These are phyloP conservation scores for Diplazon laetatorius DNA, from an alignment of 2,888 invertebrate species.

Conservation along the genomic window DNA sequence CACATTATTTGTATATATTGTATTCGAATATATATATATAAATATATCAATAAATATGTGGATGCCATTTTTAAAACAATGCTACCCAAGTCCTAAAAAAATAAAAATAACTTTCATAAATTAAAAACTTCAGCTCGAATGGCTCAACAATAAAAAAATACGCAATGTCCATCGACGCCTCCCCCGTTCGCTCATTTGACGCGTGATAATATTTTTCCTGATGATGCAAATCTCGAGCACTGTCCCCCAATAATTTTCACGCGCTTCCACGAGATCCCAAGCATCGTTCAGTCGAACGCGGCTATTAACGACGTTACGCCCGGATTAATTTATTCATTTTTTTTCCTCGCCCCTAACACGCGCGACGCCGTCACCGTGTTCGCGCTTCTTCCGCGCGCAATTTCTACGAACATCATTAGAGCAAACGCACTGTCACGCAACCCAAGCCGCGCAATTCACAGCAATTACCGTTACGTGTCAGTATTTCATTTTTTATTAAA, in stretches of 20 bases:
- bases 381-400: neutral
- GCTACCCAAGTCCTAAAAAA: too few relatives aligned
- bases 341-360: neutral
- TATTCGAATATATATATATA: too few relatives aligned
- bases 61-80: too few relatives aligned
- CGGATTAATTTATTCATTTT: slow-evolving; percentile 28
- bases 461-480: slow-evolving; percentile 50
- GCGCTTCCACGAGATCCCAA: neutral
- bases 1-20: too few relatives aligned
- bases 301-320: neutral
- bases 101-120: too few relatives aligned
- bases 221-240: neutral
- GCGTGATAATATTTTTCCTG: neutral
- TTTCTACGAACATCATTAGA: slow-evolving; percentile 47
- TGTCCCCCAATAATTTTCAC: neutral
- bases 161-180: too few relatives aligned
- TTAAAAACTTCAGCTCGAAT: too few relatives aligned
- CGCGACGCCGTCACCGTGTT: neutral
- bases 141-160: too few relatives aligned
- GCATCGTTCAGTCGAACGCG: neutral
- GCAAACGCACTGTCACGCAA: slow-evolving; percentile 47
- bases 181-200: too few relatives aligned
- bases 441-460: slow-evolving; percentile 39
- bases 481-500: slow-evolving; percentile 1
- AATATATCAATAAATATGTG: too few relatives aligned